phyloP scores from a whole-genome alignment of 2,797 vertebrate genomes.

The Podarcis lilfordi region DNA sequence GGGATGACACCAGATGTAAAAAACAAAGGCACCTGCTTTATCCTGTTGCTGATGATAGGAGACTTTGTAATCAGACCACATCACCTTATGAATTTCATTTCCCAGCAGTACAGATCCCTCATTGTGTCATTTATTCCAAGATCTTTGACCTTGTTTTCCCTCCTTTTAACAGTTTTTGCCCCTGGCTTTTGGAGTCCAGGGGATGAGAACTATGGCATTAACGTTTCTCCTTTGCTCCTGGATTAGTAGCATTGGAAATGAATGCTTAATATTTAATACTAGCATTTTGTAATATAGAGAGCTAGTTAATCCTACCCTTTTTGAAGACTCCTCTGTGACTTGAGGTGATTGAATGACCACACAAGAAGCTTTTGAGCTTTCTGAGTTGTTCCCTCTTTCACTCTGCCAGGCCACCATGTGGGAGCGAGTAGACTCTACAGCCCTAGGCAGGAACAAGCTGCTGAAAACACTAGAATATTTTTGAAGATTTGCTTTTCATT shows the following conservation, averaged over 20 bases:
- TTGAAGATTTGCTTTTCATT: not conserved
- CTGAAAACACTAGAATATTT: too few relatives aligned
- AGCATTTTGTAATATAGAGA: not conserved
- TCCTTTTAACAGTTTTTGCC: not conserved
- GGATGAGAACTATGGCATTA: not conserved
- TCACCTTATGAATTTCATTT: too few relatives aligned
- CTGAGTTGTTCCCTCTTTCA: not conserved
- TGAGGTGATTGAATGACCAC: not conserved
- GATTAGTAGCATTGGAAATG: conserved; percentile 8
- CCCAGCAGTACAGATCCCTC: too few relatives aligned
- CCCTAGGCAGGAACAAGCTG: fast-evolving
- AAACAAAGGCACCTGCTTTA: too few relatives aligned
- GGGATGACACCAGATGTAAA: too few relatives aligned
- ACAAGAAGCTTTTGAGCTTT: not conserved
- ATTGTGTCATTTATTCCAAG: too few relatives aligned
- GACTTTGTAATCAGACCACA: too few relatives aligned
- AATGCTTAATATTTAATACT: conserved; percentile 5
- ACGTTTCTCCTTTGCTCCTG: not conserved
- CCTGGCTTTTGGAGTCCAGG: not conserved
- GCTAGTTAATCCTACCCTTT: not conserved
- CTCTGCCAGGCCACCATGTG: not conserved
- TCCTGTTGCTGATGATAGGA: too few relatives aligned
- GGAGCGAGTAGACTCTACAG: not conserved
- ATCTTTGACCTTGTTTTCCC: too few relatives aligned
- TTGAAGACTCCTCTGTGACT: not conserved